Evolutionary conservation across 1,140 invertebrate genomes (phyloP), one percentile per base, ranked within the genome.

Genomic region (Choristoneura fumiferana): DNA sequence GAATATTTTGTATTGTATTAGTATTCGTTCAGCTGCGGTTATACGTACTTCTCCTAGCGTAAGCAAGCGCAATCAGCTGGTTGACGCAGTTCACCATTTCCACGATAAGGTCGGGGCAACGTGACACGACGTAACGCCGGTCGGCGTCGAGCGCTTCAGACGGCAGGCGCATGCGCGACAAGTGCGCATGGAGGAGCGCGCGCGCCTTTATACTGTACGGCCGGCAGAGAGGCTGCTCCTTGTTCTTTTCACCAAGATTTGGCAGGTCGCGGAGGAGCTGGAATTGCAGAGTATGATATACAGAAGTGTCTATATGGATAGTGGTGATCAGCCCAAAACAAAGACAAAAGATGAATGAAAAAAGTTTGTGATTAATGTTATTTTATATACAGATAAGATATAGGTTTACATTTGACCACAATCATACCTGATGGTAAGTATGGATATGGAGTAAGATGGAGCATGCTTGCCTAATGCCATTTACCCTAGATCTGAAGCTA

Each of bases 131-230:
- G 71, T 97, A 98, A 71, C 95, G 93, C 40, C 95, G 91, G 88
- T 97, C 96, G 69, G 93, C 92, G 65, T 98, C 96, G 17, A 99
- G 87, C 0, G 95, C 96, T 38, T 94, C 91, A 0, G 94, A 92
- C 71, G 95, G 95, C 10, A 99, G 86, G 8, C 92, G 87, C 73
- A 99, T 93, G 40, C 98, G 91, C 3, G 94, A 93, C 22, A 99
- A 91, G 38, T 40, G 98, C 1, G 98, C 98, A 84, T 99, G 96
- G 6, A 99, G 89, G 14, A 99, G 90, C 8, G 97, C 96, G 43
- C 98, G 91, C 2, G 98, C 96, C 91, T 99, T 99, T 54, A 99
- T 95, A 76, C 97, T 98, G 90, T 99, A 99, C n/a, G 94, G 91
- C 62, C 95, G 94, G 86, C 97, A 98, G 13, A 99, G 90, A 0